Percentiles rank a stretch among this genome's conserved stretches.
Conservation (phyloP, 1,140 invertebrate species). For the Popillia japonica region DNA sequence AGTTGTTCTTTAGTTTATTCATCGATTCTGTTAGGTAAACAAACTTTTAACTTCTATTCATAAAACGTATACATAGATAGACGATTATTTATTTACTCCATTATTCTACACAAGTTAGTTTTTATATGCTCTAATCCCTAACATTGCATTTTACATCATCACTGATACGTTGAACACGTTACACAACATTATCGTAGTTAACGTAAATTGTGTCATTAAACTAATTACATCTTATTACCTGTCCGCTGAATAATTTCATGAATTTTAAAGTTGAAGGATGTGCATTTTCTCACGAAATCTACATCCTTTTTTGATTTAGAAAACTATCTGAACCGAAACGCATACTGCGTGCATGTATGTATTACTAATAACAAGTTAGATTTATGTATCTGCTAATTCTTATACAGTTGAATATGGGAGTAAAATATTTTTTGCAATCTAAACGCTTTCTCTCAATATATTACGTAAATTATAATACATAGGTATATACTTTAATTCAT, state of each 20-base stretch:
- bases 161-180: neutral
- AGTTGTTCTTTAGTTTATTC: too few relatives aligned
- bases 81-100: too few relatives aligned
- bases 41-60: too few relatives aligned
- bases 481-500: neutral
- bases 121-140: neutral
- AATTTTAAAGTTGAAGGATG: constrained; percentile 11
- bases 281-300: constrained; percentile 23
- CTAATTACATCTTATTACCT: constrained; percentile 1
- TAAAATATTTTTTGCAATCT: neutral
- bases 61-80: too few relatives aligned
- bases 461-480: neutral
- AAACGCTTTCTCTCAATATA: neutral
- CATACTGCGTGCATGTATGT: neutral
- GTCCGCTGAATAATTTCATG: neutral
- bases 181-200: neutral
- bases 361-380: neutral
- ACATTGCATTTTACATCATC: neutral
- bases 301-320: constrained; percentile 9
- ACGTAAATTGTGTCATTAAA: neutral
- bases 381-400: neutral
- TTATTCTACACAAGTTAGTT: neutral
- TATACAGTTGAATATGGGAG: neutral
- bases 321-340: constrained; percentile 11
- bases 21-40: too few relatives aligned